phyloP scores from a whole-genome alignment of 2,113 vertebrate species.

The Sphyrna mokarran region DNA sequence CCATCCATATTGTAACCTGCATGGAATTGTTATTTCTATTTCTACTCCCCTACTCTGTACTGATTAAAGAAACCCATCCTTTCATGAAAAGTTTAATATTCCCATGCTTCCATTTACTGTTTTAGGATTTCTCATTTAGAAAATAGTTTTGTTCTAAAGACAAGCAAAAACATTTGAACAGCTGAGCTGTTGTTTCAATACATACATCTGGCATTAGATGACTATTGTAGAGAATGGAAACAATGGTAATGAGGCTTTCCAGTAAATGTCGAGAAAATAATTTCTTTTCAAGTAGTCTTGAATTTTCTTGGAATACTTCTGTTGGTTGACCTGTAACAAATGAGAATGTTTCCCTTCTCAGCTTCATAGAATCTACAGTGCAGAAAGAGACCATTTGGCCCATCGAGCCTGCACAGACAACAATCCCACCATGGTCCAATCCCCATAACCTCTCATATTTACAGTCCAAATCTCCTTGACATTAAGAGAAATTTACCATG shows the following conservation, averaged over 20 bases:
- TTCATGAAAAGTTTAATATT: neutral
- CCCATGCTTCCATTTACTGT: neutral
- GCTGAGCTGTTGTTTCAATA: neutral
- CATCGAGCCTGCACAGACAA: no score
- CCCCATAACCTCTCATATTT: no score
- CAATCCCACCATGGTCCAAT: no score
- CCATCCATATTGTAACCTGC: neutral
- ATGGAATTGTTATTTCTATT: neutral
- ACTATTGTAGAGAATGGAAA: neutral
- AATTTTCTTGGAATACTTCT: neutral
- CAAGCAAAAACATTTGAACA: conserved; percentile 6
- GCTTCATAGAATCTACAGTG: neutral
- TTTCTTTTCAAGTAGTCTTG: conserved; percentile 7
- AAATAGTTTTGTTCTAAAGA: neutral
- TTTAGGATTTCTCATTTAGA: neutral
- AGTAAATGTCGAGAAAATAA: conserved; percentile 22
- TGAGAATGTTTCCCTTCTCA: neutral
- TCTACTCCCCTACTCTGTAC: neutral
- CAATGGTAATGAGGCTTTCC: neutral
- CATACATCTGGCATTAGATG: neutral
- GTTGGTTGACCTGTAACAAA: neutral
- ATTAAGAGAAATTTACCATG: no score
- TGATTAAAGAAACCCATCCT: neutral
- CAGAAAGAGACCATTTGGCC: no score
- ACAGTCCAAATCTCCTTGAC: no score